Conservation (phyloP, 2,113 vertebrate genomes). For the Albula glossodonta region DNA sequence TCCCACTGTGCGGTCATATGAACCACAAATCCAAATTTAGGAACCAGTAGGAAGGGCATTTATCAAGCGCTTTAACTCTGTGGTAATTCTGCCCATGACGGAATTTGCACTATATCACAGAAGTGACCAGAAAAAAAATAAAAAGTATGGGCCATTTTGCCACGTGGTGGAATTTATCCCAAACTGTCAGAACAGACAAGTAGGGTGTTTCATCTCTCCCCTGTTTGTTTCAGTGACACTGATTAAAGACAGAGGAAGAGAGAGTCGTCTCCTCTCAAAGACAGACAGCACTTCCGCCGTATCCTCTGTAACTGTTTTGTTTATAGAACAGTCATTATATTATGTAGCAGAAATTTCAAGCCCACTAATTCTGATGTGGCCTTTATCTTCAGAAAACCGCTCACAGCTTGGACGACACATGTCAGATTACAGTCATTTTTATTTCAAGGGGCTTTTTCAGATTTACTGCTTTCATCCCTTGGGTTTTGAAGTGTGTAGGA, state of each 20-base stretch:
- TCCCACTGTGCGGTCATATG: slow-evolving; percentile 2
- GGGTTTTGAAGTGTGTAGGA: background rate
- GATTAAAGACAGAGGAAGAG: slow-evolving; percentile 5
- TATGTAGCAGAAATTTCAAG: background rate
- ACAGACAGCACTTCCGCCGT: background rate
- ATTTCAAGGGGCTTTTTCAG: background rate
- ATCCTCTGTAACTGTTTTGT: background rate
- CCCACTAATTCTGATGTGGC: background rate
- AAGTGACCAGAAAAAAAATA: no score
- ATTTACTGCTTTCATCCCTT: background rate
- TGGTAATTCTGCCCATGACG: background rate
- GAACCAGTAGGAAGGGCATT: slow-evolving; percentile 1
- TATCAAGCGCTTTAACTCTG: background rate
- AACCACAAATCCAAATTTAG: slow-evolving; percentile 26
- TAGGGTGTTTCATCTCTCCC: background rate
- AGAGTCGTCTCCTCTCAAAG: background rate
- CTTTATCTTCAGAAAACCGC: slow-evolving; percentile 14
- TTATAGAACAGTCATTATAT: background rate
- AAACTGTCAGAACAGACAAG: background rate
- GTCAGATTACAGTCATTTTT: background rate
- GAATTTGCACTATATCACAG: slow-evolving; percentile 6
- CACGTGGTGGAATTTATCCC: background rate
- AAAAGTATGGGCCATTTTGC: background rate
- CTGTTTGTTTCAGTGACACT: background rate
- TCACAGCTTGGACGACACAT: background rate